These are phyloP conservation scores for Aselliscus stoliczkanus DNA, from an alignment of 2,797 vertebrate species.

Conservation along the genomic window DNA sequence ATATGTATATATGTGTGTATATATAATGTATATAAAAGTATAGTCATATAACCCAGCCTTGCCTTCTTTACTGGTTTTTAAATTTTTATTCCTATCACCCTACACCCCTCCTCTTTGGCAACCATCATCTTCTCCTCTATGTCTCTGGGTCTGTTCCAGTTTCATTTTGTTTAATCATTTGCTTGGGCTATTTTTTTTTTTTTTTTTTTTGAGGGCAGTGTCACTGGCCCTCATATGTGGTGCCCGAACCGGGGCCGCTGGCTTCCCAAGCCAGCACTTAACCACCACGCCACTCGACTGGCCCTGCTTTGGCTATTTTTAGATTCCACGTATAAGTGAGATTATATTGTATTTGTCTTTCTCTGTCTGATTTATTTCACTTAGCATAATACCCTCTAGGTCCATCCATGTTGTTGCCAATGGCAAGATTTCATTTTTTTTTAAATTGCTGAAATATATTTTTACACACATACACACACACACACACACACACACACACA, in stretches of 20 bases:
- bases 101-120: background rate
- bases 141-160: background rate
- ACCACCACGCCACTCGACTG: too few species aligned
- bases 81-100: background rate
- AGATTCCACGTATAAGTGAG: background rate
- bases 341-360: background rate
- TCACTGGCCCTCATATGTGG: too few species aligned
- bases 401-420: background rate
- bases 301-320: background rate
- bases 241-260: too few species aligned
- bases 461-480: too few species aligned
- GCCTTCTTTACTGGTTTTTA: background rate
- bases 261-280: too few species aligned
- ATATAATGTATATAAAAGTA: background rate
- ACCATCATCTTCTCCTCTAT: background rate
- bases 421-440: background rate
- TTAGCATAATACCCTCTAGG: background rate
- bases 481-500: too few species aligned
- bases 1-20: background rate
- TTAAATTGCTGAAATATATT: background rate
- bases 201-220: too few species aligned
- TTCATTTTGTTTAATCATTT: background rate
- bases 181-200: background rate
- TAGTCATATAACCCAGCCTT: background rate
- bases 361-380: background rate